Evolutionary conservation across 1,140 invertebrate species (phyloP).

Genomic region (Charaxes varanes): DNA sequence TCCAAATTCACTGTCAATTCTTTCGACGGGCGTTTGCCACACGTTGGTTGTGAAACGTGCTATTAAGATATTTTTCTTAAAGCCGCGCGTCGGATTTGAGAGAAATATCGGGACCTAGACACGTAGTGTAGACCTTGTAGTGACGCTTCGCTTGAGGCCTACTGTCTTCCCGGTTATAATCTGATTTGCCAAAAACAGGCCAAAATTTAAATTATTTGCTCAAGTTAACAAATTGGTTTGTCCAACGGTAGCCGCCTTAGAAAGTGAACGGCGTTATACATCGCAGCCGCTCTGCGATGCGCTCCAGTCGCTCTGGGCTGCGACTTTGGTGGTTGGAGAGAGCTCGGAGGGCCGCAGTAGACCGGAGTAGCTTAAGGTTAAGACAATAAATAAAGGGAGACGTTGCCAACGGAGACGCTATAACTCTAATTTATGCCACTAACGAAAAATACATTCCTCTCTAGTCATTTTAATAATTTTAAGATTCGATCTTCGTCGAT

Average conservation of each 20-base stretch:
- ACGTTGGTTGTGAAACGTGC: slow-evolving; percentile 71
- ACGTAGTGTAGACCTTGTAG: slow-evolving; percentile 66
- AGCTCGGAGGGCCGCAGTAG: slow-evolving; percentile 20
- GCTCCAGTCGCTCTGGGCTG: slow-evolving; percentile 17
- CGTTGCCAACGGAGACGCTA: slow-evolving; percentile 53
- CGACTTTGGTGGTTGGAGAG: neutral
- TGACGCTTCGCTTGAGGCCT: slow-evolving; percentile 63
- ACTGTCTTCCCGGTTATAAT: slow-evolving; percentile 51
- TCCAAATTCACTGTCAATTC: slow-evolving; percentile 69
- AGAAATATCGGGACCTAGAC: slow-evolving; percentile 50
- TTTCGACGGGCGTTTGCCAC: slow-evolving; percentile 56
- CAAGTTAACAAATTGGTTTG: slow-evolving; percentile 29
- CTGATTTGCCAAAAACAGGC: slow-evolving; percentile 63
- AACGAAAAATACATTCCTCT: slow-evolving; percentile 56
- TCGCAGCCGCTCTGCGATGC: slow-evolving; percentile 11
- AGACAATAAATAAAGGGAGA: slow-evolving; percentile 62
- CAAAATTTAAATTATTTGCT: slow-evolving; percentile 56
- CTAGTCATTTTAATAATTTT: slow-evolving; percentile 60
- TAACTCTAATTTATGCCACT: slow-evolving; percentile 43
- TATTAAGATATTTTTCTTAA: slow-evolving; percentile 49
- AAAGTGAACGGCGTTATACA: slow-evolving; percentile 2
- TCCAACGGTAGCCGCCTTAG: slow-evolving; percentile 18
- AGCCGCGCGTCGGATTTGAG: slow-evolving; percentile 28
- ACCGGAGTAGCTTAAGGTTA: slow-evolving; percentile 54
- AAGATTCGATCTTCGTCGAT: slow-evolving; percentile 24